phyloP scores from a whole-genome alignment of 53 echinoderm and acorn worm species.

The Mesocentrotus franciscanus region DNA sequence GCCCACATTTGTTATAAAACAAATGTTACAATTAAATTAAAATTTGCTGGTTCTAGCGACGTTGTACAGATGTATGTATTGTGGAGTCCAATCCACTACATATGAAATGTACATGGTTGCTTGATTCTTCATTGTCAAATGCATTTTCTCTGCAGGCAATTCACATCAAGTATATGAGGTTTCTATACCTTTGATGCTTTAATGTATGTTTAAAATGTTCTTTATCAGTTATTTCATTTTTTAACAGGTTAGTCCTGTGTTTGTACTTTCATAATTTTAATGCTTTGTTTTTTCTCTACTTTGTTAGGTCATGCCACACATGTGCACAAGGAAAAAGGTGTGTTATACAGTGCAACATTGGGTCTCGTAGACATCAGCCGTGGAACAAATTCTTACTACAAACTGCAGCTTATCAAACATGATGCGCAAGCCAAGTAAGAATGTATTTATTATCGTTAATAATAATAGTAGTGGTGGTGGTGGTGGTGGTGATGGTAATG shows the following conservation, averaged over 20 bases:
- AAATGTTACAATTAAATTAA: too few relatives aligned
- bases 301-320: slow-evolving; percentile 73
- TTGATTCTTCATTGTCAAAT: neutral
- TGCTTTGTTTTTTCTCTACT: neutral
- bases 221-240: too few relatives aligned
- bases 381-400: slow-evolving; percentile 96
- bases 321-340: slow-evolving; percentile 75
- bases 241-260: neutral
- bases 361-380: slow-evolving; percentile 89
- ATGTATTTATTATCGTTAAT: neutral
- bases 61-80: too few relatives aligned
- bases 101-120: too few relatives aligned
- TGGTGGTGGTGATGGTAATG: too few relatives aligned
- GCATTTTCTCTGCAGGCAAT: neutral
- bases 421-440: slow-evolving; percentile 74
- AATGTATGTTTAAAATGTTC: neutral
- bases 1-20: too few relatives aligned
- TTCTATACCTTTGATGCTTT: neutral
- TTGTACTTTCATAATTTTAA: neutral
- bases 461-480: too few relatives aligned
- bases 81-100: too few relatives aligned
- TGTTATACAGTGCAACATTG: slow-evolving; percentile 86
- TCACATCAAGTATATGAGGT: neutral
- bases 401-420: slow-evolving; percentile 86
- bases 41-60: neutral